Evolutionary conservation across 2,888 invertebrate species (phyloP), one percentile per base, ranked within the genome.

Genomic region (Clostera curtula): DNA sequence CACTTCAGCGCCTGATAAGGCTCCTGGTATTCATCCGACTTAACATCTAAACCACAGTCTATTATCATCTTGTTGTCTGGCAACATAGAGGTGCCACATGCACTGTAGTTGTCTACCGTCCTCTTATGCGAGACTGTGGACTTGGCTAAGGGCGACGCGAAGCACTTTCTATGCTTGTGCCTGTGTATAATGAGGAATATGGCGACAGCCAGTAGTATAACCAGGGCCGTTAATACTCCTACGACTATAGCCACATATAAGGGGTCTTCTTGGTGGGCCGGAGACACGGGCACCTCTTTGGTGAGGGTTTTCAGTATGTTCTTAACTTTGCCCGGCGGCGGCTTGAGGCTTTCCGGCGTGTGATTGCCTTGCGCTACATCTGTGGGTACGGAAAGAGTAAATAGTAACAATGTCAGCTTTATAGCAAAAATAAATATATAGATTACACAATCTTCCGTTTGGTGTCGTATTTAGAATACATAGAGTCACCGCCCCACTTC

Each of bases 1-100:
- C 89, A 90, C 63, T 89, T 89, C 44, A 91, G 73, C 10, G 90
- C 90, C 69, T 92, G 91, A 68, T 91, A 92, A 19, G 92, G 92
- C 73, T 92, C 92, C 58, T 92, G 92, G 69, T 92, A 92, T 61
- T 91, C 90, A 56, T 90, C 90, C 22, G 89, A 86, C 60, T 88
- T 87, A 46, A 88, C 84, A 52, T 88, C 88, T 51, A 86, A 73
- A 25, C 85, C 80, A 49, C 86, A 85, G 41, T 86, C 86, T 60
- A 87, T 79, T 19, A 80, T 82, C 59, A 85, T 72, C 46, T 87
- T 86, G 32, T 76, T 77, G 2, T 85, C 72, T 1, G 85, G 86
- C 46, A 86, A 47, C 52, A 87, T 85, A 29, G 86, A 84, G 1
- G 85, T 80, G 24, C 86, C 85, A 43, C 86, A 85, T 11, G 80